A percentile compares a stretch with the other conserved stretches of the same genome.
Evolutionary conservation across 23 tunicate genomes (phyloP).

Genomic region (Halocynthia roretzi): DNA sequence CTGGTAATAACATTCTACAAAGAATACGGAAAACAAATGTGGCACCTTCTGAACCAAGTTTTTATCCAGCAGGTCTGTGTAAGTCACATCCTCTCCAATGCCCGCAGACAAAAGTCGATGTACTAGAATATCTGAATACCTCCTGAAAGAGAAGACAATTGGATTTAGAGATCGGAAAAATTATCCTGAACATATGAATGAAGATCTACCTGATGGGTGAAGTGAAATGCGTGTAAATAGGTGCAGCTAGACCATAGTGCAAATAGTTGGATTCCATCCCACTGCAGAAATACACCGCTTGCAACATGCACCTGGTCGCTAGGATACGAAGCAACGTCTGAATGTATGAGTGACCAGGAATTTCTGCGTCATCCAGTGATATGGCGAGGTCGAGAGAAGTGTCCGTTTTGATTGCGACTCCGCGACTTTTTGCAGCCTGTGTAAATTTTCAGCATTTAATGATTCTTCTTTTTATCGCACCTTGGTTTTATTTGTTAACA

Average conservation of each 20-base stretch:
- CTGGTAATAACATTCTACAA: too few relatives aligned
- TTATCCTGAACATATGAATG: too few relatives aligned
- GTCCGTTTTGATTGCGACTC: conserved; percentile 32
- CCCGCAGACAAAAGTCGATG: conserved; percentile 91
- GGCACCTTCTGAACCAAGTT: conserved; percentile 40
- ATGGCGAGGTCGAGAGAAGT: conserved; percentile 82
- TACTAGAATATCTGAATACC: conserved; percentile 93
- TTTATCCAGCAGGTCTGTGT: conserved; percentile 68
- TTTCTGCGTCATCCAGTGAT: conserved; percentile 71
- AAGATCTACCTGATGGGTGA: conserved; percentile 49
- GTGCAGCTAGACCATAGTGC: conserved; percentile 96
- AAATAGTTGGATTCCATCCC: conserved; percentile 88
- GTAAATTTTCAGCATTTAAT: too few relatives aligned
- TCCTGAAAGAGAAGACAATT: neutral
- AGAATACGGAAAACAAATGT: too few relatives aligned
- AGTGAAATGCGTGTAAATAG: conserved; percentile 97
- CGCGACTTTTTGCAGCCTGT: conserved; percentile 63
- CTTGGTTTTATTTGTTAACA: too few relatives aligned
- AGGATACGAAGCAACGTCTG: conserved; percentile 80
- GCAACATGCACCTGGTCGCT: conserved; percentile 91
- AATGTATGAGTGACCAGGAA: conserved; percentile 41
- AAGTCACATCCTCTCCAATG: conserved; percentile 86
- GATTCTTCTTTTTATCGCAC: too few relatives aligned
- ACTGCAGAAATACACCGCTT: conserved; percentile 96
- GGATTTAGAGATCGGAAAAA: too few relatives aligned